These are phyloP conservation scores for Epinephelus cyanopodus DNA, from an alignment of 2,113 vertebrate species.

Conservation along the genomic window DNA sequence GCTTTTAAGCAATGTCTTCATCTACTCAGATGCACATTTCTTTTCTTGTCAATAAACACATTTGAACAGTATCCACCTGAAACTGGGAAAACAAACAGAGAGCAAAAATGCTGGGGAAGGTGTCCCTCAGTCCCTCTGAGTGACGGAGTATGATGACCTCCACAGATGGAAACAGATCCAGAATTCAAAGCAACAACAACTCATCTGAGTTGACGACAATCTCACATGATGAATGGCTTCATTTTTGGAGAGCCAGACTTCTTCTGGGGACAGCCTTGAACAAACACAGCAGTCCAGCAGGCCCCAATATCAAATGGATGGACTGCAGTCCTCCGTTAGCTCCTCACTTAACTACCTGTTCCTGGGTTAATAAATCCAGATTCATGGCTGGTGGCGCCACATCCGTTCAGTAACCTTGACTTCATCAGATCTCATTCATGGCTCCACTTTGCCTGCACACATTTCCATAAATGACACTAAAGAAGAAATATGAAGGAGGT, in stretches of 20 bases:
- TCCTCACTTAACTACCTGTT: constrained; percentile 64
- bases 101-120: background rate
- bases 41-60: background rate
- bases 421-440: constrained; percentile 67
- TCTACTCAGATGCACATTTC: background rate
- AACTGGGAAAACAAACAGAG: background rate
- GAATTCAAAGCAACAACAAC: constrained; percentile 42
- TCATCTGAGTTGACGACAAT: constrained; percentile 2
- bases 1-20: too few species aligned
- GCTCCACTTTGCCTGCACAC: constrained; percentile 66
- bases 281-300: constrained; percentile 44
- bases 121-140: background rate
- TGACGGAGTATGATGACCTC: background rate
- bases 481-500: constrained; percentile 74
- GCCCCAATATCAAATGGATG: constrained; percentile 45
- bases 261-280: constrained; percentile 64
- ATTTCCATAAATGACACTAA: constrained; percentile 83
- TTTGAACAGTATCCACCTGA: background rate
- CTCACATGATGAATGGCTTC: constrained; percentile 70
- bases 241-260: constrained; percentile 34
- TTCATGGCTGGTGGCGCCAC: constrained; percentile 51
- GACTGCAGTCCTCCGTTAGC: constrained; percentile 51
- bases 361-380: constrained; percentile 76
- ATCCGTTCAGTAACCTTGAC: constrained; percentile 76
- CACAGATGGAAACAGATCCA: constrained; percentile 10